Percentiles rank a stretch among this genome's conserved stretches.
Conservation (phyloP, 2,113 vertebrate genomes). For the Saimiri boliviensis region DNA sequence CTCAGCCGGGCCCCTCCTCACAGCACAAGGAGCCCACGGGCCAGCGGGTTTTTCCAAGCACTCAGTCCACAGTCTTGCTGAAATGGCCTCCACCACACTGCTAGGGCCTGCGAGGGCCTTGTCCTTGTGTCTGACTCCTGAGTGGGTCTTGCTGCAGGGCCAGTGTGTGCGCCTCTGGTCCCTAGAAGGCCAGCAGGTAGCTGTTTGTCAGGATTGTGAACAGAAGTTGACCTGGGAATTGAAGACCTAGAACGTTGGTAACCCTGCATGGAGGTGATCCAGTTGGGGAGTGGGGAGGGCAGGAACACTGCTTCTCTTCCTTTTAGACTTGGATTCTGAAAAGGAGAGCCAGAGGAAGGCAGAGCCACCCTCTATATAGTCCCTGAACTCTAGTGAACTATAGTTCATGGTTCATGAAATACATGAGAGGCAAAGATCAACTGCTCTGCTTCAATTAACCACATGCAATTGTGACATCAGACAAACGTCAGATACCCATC, state of each 20-base stretch:
- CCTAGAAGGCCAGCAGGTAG: not conserved
- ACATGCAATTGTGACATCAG: not conserved
- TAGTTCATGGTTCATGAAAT: not conserved
- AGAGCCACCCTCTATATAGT: not conserved
- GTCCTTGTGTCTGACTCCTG: too few species aligned
- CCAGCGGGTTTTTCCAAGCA: not conserved
- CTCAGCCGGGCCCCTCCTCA: not conserved
- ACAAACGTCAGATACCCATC: not conserved
- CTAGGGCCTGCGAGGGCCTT: accelerated
- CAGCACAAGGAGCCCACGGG: not conserved
- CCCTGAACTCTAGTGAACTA: not conserved
- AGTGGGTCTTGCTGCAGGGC: too few species aligned
- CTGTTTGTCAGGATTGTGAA: not conserved
- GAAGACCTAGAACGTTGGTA: not conserved
- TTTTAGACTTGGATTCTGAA: not conserved
- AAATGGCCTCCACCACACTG: not conserved
- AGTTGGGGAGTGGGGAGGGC: accelerated
- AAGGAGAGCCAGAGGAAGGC: not conserved
- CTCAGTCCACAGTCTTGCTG: not conserved
- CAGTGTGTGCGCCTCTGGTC: accelerated
- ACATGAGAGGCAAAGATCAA: not conserved
- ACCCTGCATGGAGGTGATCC: not conserved
- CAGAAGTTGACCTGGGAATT: not conserved
- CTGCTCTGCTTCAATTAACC: not conserved
- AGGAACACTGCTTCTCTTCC: not conserved